Evolutionary conservation across 2,113 vertebrate species (phyloP).

Genomic region (Stictonetta naevosa): DNA sequence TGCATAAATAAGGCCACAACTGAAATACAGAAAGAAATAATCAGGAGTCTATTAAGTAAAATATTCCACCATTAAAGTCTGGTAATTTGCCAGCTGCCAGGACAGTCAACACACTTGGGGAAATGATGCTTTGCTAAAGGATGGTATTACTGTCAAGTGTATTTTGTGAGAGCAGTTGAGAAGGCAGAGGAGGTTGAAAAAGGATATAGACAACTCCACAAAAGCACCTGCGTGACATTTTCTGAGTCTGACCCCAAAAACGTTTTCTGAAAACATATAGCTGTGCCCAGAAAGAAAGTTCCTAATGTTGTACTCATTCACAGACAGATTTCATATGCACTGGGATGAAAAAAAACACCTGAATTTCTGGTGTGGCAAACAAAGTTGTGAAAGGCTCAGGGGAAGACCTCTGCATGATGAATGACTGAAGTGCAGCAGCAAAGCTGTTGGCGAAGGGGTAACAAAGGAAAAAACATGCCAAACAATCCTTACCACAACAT

Average conservation of each 20-base stretch:
- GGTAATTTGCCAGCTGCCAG: not conserved
- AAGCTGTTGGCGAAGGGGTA: not conserved
- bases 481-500: not conserved
- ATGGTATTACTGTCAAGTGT: not conserved
- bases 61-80: not conserved
- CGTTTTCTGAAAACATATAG: not conserved
- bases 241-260: not conserved
- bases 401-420: rapidly evolving
- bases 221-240: not conserved
- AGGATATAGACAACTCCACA: not conserved
- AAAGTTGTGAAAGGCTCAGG: not conserved
- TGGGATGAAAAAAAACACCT: not conserved
- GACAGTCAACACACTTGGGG: rapidly evolving
- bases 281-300: not conserved
- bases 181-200: not conserved
- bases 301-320: not conserved
- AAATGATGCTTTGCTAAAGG: not conserved
- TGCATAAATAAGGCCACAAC: not conserved
- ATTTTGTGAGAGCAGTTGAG: not conserved
- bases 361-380: not conserved
- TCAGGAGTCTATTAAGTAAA: not conserved
- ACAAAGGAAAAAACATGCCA: not conserved
- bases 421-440: not conserved
- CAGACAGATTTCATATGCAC: not conserved
- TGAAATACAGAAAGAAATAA: not conserved